Base-by-base conservation (phyloP, 1,140 invertebrate genomes). In the Drosophila suzukii region DNA sequence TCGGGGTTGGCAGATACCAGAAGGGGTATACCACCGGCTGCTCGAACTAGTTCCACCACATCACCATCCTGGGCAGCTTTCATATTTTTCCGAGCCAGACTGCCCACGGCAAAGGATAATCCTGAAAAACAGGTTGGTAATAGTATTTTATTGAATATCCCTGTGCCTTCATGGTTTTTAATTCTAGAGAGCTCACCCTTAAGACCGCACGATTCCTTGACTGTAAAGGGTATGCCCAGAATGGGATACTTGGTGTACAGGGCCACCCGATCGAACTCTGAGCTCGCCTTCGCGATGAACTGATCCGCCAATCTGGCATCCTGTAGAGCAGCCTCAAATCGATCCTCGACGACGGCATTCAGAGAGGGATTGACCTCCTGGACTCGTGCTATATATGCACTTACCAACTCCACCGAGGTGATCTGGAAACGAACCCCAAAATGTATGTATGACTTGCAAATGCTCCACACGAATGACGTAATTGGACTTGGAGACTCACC, bases 1-100 rank as follows among this genome's bases (percentile, higher is more conserved):
- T 98, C 97, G 1, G 97, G 96, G 1, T 95, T 96, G 90, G 97
- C 97, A 3, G 97, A 97, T 0, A 97, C 94, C 41, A 95, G 93
- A 0, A 97, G 86, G 0, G 95, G 94, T 56, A 98, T 97, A n/a
- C 94, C 96, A 10, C 97, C 96, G 24, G 96, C 95, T 12, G 93
- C 82, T 72, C 93, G 93, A 41, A 97, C 81, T 1, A 93, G 81
- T 10, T 88, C 77, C 0, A 97, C 95, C 0, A 93, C 94, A 5
- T 92, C 93, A 2, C 95, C 94, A 92, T 97, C 96, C 7, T 90
- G 70, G 0, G 93, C 81, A 0, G 96, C 94, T 53, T 94, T 94
- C 3, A 93, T 75, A 3, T 93, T 93, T 59, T 93, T 93, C 13
- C 95, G 92, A 6, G 92, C 86, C 12, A 95, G 60, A 17, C 95